Percentiles rank a stretch among this genome's conserved stretches.
Conservation (phyloP, 2,888 invertebrate species). For the Sphaeridia pumilis region DNA sequence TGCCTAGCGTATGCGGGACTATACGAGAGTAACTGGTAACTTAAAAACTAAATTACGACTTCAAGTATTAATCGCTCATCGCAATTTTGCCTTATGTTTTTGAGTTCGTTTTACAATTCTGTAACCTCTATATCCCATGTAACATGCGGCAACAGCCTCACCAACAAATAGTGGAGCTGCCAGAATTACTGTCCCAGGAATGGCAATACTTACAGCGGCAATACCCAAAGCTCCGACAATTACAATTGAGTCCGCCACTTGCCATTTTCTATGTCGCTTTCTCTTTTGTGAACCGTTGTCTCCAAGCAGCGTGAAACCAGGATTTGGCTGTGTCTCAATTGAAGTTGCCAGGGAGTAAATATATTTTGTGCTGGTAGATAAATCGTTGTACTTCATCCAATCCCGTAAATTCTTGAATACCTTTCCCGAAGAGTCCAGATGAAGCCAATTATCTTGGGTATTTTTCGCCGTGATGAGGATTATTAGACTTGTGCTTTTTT, state of each 20-base stretch:
- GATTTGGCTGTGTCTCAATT: no score
- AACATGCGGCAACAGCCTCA: neutral
- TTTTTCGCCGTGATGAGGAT: constrained; percentile 2
- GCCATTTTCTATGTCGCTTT: no score
- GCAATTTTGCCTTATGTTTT: constrained; percentile 6
- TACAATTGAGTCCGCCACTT: constrained; percentile 2
- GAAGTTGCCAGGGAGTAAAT: neutral
- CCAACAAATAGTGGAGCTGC: constrained; percentile 2
- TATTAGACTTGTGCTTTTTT: neutral
- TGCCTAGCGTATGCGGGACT: no score
- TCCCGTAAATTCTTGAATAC: constrained; percentile 10
- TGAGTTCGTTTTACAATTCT: neutral
- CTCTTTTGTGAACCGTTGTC: neutral
- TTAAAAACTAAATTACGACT: no score
- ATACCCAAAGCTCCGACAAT: constrained; percentile 3
- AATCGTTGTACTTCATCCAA: constrained; percentile 7
- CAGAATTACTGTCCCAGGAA: neutral
- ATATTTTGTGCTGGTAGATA: constrained; percentile 1
- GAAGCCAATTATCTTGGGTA: neutral
- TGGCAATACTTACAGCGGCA: neutral
- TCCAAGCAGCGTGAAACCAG: neutral
- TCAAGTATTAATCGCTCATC: no score
- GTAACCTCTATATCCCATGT: constrained; percentile 10
- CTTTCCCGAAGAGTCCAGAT: constrained; percentile 1
- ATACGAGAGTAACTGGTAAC: no score